phyloP scores from a whole-genome alignment of 1,140 invertebrate genomes.

The Agrypnia vestita region DNA sequence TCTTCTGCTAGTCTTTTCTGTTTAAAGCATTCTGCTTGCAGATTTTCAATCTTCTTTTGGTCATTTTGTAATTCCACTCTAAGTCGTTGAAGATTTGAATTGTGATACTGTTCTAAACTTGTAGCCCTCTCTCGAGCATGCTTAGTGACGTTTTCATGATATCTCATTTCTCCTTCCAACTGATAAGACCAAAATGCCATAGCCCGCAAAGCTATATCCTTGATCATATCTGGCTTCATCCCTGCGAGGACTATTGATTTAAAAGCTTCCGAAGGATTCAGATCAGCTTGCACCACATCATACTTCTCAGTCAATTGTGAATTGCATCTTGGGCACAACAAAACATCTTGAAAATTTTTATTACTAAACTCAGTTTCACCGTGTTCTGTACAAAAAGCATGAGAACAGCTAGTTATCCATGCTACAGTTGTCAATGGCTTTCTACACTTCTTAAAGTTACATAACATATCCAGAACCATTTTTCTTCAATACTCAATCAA shows the following conservation, averaged over 20 bases:
- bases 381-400: conserved; percentile 73
- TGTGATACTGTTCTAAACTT: conserved; percentile 69
- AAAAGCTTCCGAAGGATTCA: conserved; percentile 71
- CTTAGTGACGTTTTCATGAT: conserved; percentile 69
- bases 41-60: conserved; percentile 68
- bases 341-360: conserved; percentile 66
- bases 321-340: conserved; percentile 71
- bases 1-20: conserved; percentile 69
- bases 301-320: conserved; percentile 71
- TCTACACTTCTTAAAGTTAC: conserved; percentile 73
- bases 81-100: conserved; percentile 67
- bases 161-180: conserved; percentile 71
- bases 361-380: conserved; percentile 70
- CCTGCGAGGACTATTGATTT: conserved; percentile 72
- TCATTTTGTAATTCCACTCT: conserved; percentile 70
- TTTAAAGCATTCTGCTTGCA: conserved; percentile 68
- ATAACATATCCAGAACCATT: conserved; percentile 69
- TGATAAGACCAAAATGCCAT: conserved; percentile 74
- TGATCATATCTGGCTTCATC: conserved; percentile 71
- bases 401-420: conserved; percentile 74
- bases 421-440: conserved; percentile 65
- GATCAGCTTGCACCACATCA: conserved; percentile 73
- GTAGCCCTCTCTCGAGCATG: conserved; percentile 69
- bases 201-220: conserved; percentile 72
- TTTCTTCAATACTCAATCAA: conserved; percentile 4